Base-by-base conservation (phyloP, 1,140 invertebrate genomes). In the Sitobion miscanthi region DNA sequence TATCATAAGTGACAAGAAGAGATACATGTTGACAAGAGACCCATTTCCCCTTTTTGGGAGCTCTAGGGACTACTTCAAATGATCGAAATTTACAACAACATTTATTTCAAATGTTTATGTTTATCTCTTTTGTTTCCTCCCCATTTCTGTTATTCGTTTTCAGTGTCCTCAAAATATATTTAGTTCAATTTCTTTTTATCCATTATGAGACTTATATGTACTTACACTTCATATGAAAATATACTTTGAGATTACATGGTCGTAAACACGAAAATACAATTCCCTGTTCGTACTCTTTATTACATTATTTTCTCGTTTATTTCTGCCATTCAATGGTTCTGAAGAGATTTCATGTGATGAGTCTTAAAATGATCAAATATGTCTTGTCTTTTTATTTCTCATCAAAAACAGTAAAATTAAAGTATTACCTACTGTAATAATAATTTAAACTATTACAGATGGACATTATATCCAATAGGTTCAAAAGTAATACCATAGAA, bases 21-120 rank as follows among this genome's bases (percentile, higher is more conserved):
- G 35, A 90, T 23, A 69, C 89, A 90, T 45, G 17, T 5, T 38
- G 20, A 62, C 57, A 42, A 62, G 38, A 90, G 54, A 62, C 25
- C 54, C 14, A 69, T 49, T 90, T 89, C 49, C 35, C 3, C 35
- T 89, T 89, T 87, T 69, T 45, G 14, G 42, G 25, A 90, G 14
- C 89, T 69, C 89, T 90, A 23, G 89, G 89, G 89, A 90, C 38
- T 90, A 90, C 23, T 90, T 69, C 11, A 90, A 69, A 90, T 69
- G 57, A 90, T 90, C 54, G 57, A 69, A 90, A 90, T 90, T 90
- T 90, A 90, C 54, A 90, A 89, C 87, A 89, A 69, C 54, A 69
- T 90, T 47, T 90, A 69, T 90, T 90, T 90, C 25, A 90, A 90
- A 90, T 69, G 89, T 90, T 90, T 90, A 62, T 90, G 54, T 62